phyloP scores from a whole-genome alignment of 1,140 invertebrate genomes.

The Drosophila equinoxialis region DNA sequence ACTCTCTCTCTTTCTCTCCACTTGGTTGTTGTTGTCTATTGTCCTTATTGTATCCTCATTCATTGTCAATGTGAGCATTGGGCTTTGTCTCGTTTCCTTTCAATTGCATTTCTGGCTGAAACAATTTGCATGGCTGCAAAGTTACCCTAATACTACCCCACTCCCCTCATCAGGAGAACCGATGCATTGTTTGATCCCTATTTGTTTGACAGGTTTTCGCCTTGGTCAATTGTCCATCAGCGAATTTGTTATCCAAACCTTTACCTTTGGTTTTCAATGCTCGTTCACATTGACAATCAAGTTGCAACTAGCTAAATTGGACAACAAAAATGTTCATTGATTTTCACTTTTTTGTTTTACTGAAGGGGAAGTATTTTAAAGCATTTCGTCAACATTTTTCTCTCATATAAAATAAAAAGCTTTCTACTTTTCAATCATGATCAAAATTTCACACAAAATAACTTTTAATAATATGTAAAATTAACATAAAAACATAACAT shows the following conservation, averaged over 20 bases:
- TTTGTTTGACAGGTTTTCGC: background rate
- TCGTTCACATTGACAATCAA: background rate
- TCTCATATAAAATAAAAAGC: too few species aligned
- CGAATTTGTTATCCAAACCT: background rate
- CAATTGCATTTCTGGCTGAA: conserved; percentile 47
- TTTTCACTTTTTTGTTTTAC: background rate
- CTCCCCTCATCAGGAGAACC: background rate
- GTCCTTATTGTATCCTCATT: conserved; percentile 31
- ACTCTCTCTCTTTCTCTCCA: conserved; percentile 23
- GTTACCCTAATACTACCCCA: background rate
- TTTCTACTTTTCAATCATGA: too few species aligned
- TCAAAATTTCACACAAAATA: too few species aligned
- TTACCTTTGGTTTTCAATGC: background rate
- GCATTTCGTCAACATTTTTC: too few species aligned
- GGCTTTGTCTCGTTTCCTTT: conserved; percentile 49
- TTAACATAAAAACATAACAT: too few species aligned
- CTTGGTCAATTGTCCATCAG: conserved; percentile 3
- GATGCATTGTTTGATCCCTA: background rate
- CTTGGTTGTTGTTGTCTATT: conserved; percentile 25
- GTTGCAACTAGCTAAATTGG: too few species aligned
- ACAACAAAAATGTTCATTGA: background rate
- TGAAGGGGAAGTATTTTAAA: too few species aligned
- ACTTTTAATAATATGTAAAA: too few species aligned
- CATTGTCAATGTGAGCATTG: conserved; percentile 4
- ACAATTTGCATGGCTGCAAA: conserved; percentile 44